These are phyloP conservation scores for Cisticola juncidis DNA, from an alignment of 2,113 vertebrate genomes.

Conservation along the genomic window DNA sequence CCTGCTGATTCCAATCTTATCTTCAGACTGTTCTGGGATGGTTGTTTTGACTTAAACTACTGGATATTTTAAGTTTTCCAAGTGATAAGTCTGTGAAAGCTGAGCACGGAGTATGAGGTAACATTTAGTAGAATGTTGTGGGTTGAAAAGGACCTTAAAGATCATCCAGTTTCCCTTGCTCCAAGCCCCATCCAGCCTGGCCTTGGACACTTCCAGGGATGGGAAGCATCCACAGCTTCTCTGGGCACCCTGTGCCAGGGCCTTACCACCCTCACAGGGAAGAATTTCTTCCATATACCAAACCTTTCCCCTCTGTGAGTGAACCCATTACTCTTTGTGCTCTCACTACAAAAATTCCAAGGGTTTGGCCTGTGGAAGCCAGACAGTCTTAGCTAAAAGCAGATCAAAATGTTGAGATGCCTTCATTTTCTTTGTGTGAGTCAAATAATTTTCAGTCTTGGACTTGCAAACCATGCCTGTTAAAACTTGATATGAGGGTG, in stretches of 20 bases:
- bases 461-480: neutral
- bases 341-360: neutral
- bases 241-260: neutral
- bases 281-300: neutral
- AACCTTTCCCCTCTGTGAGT: neutral
- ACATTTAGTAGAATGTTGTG: neutral
- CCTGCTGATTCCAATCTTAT: neutral
- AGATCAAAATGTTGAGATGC: neutral
- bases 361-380: neutral
- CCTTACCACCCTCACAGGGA: neutral
- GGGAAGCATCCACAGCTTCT: neutral
- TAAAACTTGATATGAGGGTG: neutral
- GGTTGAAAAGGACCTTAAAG: neutral
- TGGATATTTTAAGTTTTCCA: neutral
- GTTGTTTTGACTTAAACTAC: neutral
- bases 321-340: neutral
- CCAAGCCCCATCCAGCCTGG: rapidly evolving
- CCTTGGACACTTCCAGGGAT: neutral
- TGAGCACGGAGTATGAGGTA: neutral
- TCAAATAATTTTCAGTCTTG: neutral
- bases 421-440: neutral
- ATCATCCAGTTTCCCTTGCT: neutral
- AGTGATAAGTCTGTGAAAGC: neutral
- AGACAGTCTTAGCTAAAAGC: neutral
- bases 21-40: neutral